A percentile compares a stretch with the other conserved stretches of the same genome.
phyloP scores from a whole-genome alignment of 2,113 vertebrate genomes.

The Entomyzon cyanotis region DNA sequence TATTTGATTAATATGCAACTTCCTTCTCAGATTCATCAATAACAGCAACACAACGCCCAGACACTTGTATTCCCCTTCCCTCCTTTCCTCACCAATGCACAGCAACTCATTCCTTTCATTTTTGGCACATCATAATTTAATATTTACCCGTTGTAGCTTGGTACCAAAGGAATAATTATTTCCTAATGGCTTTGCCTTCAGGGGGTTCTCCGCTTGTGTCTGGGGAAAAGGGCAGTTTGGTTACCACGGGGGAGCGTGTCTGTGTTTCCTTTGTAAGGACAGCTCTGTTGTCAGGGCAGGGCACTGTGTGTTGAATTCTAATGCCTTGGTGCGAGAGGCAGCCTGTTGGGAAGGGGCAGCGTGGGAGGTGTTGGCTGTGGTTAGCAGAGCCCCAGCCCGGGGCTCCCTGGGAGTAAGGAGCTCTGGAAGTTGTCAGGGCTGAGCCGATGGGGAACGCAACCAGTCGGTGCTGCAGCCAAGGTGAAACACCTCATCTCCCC shows the following conservation, averaged over 20 bases:
- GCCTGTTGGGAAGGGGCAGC: background rate
- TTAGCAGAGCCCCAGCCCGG: background rate
- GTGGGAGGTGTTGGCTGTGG: background rate
- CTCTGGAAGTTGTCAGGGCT: background rate
- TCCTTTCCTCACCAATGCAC: background rate
- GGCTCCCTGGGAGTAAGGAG: accelerated
- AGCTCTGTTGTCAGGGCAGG: slow-evolving; percentile 14
- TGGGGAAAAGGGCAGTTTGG: slow-evolving; percentile 20
- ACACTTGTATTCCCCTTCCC: background rate
- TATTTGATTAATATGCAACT: slow-evolving; percentile 70
- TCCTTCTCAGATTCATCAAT: slow-evolving; percentile 49
- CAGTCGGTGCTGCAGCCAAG: background rate
- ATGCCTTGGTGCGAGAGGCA: background rate
- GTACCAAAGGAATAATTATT: slow-evolving; percentile 38
- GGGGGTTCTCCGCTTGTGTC: background rate
- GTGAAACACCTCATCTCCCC: background rate
- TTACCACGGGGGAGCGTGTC: background rate
- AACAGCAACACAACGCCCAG: background rate
- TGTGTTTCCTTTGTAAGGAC: slow-evolving; percentile 5
- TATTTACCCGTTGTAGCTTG: background rate
- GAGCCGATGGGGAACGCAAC: background rate
- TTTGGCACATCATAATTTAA: background rate
- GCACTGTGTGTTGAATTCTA: slow-evolving; percentile 42
- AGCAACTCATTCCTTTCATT: background rate
- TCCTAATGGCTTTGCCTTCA: background rate